These are phyloP conservation scores for Neopipo cinnamomea DNA, from an alignment of 2,113 vertebrate species.

Conservation along the genomic window DNA sequence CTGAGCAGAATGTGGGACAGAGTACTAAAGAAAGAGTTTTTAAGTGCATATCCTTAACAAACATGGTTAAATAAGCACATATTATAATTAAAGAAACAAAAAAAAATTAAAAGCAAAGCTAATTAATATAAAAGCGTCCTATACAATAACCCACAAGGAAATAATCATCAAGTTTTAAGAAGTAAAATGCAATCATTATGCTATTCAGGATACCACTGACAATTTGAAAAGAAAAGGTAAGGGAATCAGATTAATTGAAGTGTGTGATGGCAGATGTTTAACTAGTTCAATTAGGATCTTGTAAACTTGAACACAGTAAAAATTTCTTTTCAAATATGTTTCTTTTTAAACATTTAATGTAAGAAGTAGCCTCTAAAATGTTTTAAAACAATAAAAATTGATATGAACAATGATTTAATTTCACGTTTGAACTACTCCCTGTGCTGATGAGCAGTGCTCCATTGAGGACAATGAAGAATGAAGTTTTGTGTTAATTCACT, in stretches of 20 bases:
- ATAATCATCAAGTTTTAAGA: conserved; percentile 26
- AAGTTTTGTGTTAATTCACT: not conserved
- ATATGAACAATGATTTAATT: not conserved
- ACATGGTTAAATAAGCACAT: conserved; percentile 80
- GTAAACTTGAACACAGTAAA: not conserved
- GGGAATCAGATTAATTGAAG: conserved; percentile 14
- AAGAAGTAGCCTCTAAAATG: not conserved
- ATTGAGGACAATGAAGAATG: not conserved
- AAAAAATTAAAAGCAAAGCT: conserved; percentile 73
- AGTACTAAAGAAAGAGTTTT: conserved; percentile 73
- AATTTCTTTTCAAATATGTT: not conserved
- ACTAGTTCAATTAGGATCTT: not conserved
- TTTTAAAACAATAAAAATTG: not conserved
- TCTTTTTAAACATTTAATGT: not conserved
- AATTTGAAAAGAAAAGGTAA: not conserved
- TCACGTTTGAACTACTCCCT: not conserved
- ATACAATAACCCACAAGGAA: conserved; percentile 43
- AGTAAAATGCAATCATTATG: conserved; percentile 26
- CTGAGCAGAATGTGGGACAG: conserved; percentile 72
- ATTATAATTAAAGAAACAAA: conserved; percentile 71
- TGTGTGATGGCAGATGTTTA: not conserved
- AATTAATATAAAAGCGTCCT: conserved; percentile 75
- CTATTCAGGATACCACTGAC: not conserved
- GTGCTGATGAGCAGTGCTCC: not conserved
- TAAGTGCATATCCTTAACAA: conserved; percentile 72